Evolutionary conservation across 1,140 invertebrate species (phyloP).

Genomic region (Rhagoletis zephyria): DNA sequence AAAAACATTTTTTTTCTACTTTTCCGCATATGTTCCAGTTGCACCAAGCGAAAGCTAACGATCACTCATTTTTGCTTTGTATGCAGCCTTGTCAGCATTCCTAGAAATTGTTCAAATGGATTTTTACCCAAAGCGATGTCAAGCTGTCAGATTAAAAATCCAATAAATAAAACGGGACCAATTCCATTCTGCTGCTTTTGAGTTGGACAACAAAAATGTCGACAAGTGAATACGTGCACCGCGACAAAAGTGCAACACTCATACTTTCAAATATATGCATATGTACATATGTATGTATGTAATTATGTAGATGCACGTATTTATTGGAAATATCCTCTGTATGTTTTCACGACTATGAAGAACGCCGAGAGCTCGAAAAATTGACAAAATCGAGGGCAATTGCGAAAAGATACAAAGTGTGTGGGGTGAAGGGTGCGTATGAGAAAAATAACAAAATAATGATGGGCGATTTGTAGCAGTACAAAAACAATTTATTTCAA

Average conservation of each 20-base stretch:
- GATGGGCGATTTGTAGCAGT: background rate
- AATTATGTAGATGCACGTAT: background rate
- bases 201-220: background rate
- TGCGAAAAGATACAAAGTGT: background rate
- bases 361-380: background rate
- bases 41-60: no score
- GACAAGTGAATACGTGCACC: background rate
- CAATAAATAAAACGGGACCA: background rate
- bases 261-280: background rate
- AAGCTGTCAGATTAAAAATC: background rate
- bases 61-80: no score
- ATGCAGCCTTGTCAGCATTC: no score
- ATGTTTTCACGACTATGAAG: background rate
- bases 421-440: background rate
- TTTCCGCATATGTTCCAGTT: no score
- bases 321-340: no score
- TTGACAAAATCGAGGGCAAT: background rate
- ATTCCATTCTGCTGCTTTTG: background rate
- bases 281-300: background rate
- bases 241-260: background rate
- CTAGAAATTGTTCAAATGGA: no score
- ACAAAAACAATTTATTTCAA: background rate
- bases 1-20: no score
- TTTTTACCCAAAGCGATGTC: no score
- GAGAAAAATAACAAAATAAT: slow-evolving; percentile 5